Conservation (phyloP, 2,888 invertebrate genomes). For the Kuschelorhynchus macadamiae region DNA sequence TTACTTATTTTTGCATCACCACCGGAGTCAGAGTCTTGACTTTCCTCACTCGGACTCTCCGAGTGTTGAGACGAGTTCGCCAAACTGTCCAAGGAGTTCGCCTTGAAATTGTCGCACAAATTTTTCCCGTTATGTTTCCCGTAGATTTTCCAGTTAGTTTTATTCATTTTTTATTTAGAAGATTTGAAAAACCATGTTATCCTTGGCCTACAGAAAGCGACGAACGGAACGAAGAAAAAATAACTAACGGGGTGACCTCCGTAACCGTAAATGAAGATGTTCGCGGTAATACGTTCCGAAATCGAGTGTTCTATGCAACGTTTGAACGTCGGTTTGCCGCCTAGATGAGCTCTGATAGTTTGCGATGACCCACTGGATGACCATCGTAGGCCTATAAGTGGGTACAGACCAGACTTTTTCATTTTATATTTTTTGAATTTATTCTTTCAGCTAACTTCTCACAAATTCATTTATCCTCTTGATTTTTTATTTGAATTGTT, state of each 20-base stretch:
- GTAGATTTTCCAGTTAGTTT: conserved; percentile 56
- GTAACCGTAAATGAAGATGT: conserved; percentile 32
- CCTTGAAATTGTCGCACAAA: conserved; percentile 60
- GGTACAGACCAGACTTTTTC: conserved; percentile 16
- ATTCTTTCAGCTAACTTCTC: too few species aligned
- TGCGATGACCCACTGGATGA: conserved; percentile 64
- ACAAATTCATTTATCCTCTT: too few species aligned
- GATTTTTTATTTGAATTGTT: too few species aligned
- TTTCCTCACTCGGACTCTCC: conserved; percentile 74
- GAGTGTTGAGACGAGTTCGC: conserved; percentile 79
- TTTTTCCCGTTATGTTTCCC: conserved; percentile 22
- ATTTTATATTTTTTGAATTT: too few species aligned
- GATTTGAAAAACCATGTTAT: conserved; percentile 35
- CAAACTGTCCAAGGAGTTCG: conserved; percentile 78
- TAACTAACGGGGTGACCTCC: conserved; percentile 24
- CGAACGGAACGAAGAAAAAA: conserved; percentile 14
- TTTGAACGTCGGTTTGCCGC: conserved; percentile 38
- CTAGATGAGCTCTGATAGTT: conserved; percentile 67
- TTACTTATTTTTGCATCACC: conserved; percentile 70
- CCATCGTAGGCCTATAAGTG: conserved; percentile 31
- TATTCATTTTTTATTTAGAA: conserved; percentile 54
- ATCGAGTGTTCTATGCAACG: conserved; percentile 39
- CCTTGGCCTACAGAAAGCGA: conserved; percentile 12
- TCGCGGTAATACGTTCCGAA: conserved; percentile 43
- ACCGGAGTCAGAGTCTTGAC: conserved; percentile 75